Base-by-base conservation (phyloP, 1,140 invertebrate species). In the Drosophila virilis region DNA sequence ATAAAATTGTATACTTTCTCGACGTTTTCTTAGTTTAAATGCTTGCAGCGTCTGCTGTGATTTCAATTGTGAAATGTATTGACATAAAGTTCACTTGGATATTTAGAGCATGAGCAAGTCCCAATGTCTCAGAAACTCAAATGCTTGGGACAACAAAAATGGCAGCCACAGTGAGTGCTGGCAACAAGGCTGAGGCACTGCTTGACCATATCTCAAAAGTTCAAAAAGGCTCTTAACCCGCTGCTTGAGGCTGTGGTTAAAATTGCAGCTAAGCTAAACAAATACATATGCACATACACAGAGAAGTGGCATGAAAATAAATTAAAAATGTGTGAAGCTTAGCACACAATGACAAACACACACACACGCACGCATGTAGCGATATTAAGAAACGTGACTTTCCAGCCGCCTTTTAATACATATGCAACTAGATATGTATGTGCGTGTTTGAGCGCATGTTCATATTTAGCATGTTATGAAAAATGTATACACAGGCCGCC, bases 381-480 rank as follows among this genome's bases (percentile, higher is more conserved):
- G 73, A 88, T 88, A 88, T 88, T 88, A 89, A 88, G 83, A 65
- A 89, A 88, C 83, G 83, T 88, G 83, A 88, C 83, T 89, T 69
- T 75, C 52, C 67, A 54, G 73, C 45, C 66, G 59, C 67, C 15
- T 32, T 45, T 52, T 65, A 62, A 68, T 69, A 68, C 69, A 43
- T 51, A 51, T 43, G 22, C 15, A 13, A 13, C 8, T 13, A 46
- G 13, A 3, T 48, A 17, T 46, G 38, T 54, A 8, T 46, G 35
- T 38, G 32, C 17, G 54, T 22, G 45, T 12, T 10, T 48, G 33
- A 33, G 62, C 17, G 54, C 71, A 33, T 65, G 28, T 72, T 12
- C 66, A 75, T 69, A 79, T 89, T 88, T 89, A 83, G 77, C 77
- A 89, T 89, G 84, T 77, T 83, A 88, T 88, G 84, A 88, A 88